Evolutionary conservation across 1,140 invertebrate genomes (phyloP), one percentile per base, ranked within the genome.

Genomic region (Apis laboriosa): DNA sequence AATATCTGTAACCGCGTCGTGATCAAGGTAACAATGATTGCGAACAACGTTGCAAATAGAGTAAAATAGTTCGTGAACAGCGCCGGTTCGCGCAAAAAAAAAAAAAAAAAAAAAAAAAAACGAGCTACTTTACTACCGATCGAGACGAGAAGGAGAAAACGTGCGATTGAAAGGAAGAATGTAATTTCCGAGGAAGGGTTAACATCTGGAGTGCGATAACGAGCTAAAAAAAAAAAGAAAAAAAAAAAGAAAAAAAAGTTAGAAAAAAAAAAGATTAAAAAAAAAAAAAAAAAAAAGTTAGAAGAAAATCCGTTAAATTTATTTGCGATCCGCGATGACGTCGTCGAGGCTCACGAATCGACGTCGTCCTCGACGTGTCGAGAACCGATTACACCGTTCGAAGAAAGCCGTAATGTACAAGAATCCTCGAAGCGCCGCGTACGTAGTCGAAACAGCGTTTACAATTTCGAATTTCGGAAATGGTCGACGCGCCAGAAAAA

Each of bases 391-490:
- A 13, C n/a, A 56, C 15, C 75, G 67, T 86, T 86, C 75, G 71
- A 78, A 67, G 61, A 43, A 87, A 77, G 77, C 86, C 86, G 74
- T 87, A 86, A 43, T 77, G 34, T 64, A 73, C 71, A 70, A 53
- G 84, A 84, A 88, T 89, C 88, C 88, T 89, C 86, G 72, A 89
- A 86, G 84, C 81, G 84, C 87, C 84, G 80, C 79, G 86, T 83
- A 88, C 80, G 88, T 89, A 73, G 88, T 81, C 58, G 24, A 84
- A 43, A 78, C 87, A 84, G 87, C 84, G 84, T 84, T 79, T 86
- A 80, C 80, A 80, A 81, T 86, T 88, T 88, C 67, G 61, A 81
- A 55, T 88, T 89, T 43, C 78, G 83, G 84, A 81, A 86, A 81
- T 70, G 67, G 81, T 83, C 66, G 84, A 88, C 84, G 84, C 86